A percentile compares a stretch with the other conserved stretches of the same genome.
Conservation (phyloP, 2,888 invertebrate species). For the Scaeva pyrastri region DNA sequence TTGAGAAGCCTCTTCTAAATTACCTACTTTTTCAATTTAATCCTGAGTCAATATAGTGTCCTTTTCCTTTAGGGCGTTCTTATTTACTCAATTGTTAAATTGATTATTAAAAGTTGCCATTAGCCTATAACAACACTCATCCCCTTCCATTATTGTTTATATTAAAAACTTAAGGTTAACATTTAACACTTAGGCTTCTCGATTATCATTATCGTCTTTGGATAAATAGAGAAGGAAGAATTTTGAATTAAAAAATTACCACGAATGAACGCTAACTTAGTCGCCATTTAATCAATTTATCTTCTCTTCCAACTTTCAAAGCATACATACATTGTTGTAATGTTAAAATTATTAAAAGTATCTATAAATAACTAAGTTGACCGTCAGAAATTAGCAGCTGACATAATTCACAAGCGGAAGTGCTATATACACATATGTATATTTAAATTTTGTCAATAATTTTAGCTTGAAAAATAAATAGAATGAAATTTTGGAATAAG, state of each 20-base stretch:
- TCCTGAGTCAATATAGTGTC: conserved; percentile 7
- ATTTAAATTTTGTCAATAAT: no score
- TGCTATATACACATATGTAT: no score
- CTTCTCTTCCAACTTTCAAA: background rate
- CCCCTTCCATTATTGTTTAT: background rate
- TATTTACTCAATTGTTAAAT: background rate
- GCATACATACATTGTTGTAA: no score
- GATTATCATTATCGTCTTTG: background rate
- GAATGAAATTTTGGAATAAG: no score
- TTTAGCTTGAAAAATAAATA: no score
- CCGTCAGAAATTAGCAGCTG: no score
- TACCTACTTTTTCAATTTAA: background rate
- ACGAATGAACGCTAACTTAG: background rate
- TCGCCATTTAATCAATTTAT: background rate
- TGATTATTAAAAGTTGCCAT: conserved; percentile 1
- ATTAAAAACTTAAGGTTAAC: background rate
- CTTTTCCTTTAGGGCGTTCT: background rate
- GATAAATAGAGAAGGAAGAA: background rate
- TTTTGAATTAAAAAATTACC: no score
- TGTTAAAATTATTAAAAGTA: no score
- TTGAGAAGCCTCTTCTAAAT: no score
- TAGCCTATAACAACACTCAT: background rate
- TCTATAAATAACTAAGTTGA: no score
- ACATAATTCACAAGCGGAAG: no score
- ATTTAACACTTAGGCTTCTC: background rate